Conservation (phyloP, 2,888 invertebrate species). For the Chrysomela aeneicollis region DNA sequence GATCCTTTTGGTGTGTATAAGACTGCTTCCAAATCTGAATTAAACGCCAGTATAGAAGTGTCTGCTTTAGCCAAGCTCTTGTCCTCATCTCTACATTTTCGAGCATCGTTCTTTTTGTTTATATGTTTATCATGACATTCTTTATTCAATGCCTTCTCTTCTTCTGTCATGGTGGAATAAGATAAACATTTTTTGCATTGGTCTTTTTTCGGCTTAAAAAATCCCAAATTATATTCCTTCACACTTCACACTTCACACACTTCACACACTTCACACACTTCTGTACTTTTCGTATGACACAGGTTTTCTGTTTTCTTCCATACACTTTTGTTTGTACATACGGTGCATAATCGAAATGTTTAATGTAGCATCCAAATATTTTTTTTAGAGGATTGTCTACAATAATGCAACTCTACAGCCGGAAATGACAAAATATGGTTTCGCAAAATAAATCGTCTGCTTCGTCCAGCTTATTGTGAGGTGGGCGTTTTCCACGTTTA, state of each 20-base stretch:
- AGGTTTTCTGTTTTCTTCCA: constrained; percentile 26
- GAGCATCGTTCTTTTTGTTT: constrained; percentile 41
- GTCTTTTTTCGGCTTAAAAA: constrained; percentile 39
- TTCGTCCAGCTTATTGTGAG: constrained; percentile 30
- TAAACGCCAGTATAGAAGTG: constrained; percentile 41
- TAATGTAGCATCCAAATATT: constrained; percentile 29
- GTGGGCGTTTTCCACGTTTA: constrained; percentile 35
- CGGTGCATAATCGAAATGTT: constrained; percentile 40
- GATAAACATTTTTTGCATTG: constrained; percentile 45
- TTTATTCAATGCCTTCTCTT: constrained; percentile 32
- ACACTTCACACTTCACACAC: no score
- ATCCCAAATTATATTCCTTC: constrained; percentile 45
- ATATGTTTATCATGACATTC: constrained; percentile 35
- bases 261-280: no score
- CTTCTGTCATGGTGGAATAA: constrained; percentile 32
- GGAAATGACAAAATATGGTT: constrained; percentile 40
- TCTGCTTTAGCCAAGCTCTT: constrained; percentile 39
- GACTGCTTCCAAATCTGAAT: constrained; percentile 51
- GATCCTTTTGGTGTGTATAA: constrained; percentile 46
- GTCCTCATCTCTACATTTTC: constrained; percentile 44
- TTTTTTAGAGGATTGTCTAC: constrained; percentile 25
- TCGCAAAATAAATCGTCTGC: constrained; percentile 31
- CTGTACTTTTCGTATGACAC: constrained; percentile 27
- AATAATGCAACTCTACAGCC: constrained; percentile 46
- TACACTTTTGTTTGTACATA: constrained; percentile 34